Base-by-base conservation (phyloP, 2,797 vertebrate species). In the Simalia tracyae region DNA sequence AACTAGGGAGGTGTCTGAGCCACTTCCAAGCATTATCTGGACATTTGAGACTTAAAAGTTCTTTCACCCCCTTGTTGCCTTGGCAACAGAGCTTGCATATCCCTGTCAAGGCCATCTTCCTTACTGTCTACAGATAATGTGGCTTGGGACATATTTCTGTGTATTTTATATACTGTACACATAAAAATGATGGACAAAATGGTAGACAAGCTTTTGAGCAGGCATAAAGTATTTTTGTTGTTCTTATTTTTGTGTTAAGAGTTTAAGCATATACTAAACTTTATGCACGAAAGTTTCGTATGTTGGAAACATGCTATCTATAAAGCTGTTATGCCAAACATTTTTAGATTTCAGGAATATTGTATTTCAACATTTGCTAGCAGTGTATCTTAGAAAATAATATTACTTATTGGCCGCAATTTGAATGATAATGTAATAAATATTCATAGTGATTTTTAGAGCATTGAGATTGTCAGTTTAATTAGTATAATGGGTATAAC, bases 351-450 rank as follows among this genome's bases (percentile, higher is more conserved):
- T 0, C 89, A 46, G 88, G 89, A 84, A 87, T 64, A 3, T 8
- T 60, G 84, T 2, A 3, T 87, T 64, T 94, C 88, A 87, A 14
- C 28, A 93, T 89, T 4, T 85, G 57, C 24, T 90, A 50, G 31
- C 42, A 3, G 5, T 50, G 91, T 9, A 24, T 19, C 66, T 94
- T 42, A 89, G 89, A 42, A 93, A 86, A 66, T 87, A n/a, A 42
- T 93, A 64, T 36, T 50, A 88, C 11, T 92, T 86, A 90, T 93
- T 94, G 90, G 54, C 46, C n/a, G 81, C 2, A 88, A 5, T 87
- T 26, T 31, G 36, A 59, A 11, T 72, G 22, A 85, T 6, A 61
- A 3, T 24, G 84, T 11, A 42, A 36, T 59, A 89, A 72, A 76
- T n/a, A 36, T n/a, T 57, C 54, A n/a, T 76, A 14, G n/a, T 89